Conservation (phyloP, 2,113 vertebrate genomes). For the Oplegnathus fasciatus region DNA sequence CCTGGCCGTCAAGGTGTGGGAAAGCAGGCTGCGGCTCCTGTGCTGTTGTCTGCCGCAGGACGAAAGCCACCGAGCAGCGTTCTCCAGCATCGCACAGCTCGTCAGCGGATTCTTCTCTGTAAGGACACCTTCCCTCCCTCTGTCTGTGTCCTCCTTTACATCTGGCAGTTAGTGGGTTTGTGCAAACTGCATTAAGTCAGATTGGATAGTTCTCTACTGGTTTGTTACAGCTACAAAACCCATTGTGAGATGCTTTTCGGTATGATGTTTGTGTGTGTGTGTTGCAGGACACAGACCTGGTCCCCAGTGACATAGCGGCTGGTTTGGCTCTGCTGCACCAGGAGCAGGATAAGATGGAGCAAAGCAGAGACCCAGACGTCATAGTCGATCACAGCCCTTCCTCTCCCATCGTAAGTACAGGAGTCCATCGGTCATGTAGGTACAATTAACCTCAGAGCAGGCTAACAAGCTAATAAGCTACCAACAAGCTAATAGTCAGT, state of each 20-base stretch:
- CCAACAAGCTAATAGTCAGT: too few relatives aligned
- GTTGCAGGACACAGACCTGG: slow-evolving; percentile 95
- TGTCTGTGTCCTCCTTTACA: background rate
- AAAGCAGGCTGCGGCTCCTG: slow-evolving; percentile 89
- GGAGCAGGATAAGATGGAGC: slow-evolving; percentile 92
- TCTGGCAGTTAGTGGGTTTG: background rate
- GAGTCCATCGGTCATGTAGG: background rate
- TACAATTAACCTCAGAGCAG: background rate
- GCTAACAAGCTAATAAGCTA: too few relatives aligned
- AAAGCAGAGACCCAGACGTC: slow-evolving; percentile 85
- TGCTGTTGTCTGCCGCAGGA: slow-evolving; percentile 95
- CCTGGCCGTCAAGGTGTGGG: slow-evolving; percentile 92
- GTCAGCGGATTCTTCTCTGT: slow-evolving; percentile 93
- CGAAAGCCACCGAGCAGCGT: slow-evolving; percentile 90
- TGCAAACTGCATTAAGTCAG: background rate
- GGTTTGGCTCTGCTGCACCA: slow-evolving; percentile 95
- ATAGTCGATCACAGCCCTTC: slow-evolving; percentile 84
- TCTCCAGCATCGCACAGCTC: slow-evolving; percentile 92
- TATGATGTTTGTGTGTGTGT: slow-evolving; percentile 17
- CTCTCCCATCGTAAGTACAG: slow-evolving; percentile 83
- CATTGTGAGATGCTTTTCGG: background rate
- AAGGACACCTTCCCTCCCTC: slow-evolving; percentile 33
- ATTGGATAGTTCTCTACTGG: background rate
- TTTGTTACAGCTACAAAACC: background rate
- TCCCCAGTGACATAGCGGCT: slow-evolving; percentile 95